Base-by-base conservation (phyloP, 2,797 vertebrate genomes). In the Lates japonicus region DNA sequence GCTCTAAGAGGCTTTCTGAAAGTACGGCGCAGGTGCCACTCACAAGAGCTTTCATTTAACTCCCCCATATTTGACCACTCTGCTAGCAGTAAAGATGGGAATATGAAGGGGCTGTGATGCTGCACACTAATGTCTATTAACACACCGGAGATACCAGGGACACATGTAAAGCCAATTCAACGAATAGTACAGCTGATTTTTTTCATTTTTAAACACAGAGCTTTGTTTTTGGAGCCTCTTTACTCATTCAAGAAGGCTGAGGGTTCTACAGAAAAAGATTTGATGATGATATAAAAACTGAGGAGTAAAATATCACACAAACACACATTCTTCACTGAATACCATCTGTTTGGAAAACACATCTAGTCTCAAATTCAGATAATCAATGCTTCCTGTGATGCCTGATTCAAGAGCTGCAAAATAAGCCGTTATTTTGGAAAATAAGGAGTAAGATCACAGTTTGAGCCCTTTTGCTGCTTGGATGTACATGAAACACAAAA, bases 1-100 rank as follows among this genome's bases (percentile, higher is more conserved):
- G 57, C 92, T 89, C 81, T 96, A 95, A 95, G 94, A 95, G 92
- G 94, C 94, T 95, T 95, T 95, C 89, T 88, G 88, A 89, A 91
- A 92, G 90, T 76, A 84, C 92, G 65, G 87, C 65, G 72, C 93
- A 94, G 90, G 93, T 94, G 93, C 94, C 92, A 93, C 91, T 94
- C 90, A 92, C 87, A 73, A 74, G 61, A 86, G 89, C 90, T 92
- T 93, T 87, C 59, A 79, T 85, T 90, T 80, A 84, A 84, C 85
- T 80, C 87, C 77, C 67, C 73, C 73, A 62, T 80, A 89, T 91
- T 81, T 90, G 90, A 89, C 89, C 89, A 92, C 70, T 81, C 65
- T 72, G 83, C 76, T 70, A 22, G 63, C 76, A 62, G 88, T 74
- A 75, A 81, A 69, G 78, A 86, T 61, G 62, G 59, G 59, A 88